Percentiles rank a stretch among this genome's conserved stretches.
Evolutionary conservation across 2,797 vertebrate species (phyloP).

Genomic region (Masticophis lateralis): DNA sequence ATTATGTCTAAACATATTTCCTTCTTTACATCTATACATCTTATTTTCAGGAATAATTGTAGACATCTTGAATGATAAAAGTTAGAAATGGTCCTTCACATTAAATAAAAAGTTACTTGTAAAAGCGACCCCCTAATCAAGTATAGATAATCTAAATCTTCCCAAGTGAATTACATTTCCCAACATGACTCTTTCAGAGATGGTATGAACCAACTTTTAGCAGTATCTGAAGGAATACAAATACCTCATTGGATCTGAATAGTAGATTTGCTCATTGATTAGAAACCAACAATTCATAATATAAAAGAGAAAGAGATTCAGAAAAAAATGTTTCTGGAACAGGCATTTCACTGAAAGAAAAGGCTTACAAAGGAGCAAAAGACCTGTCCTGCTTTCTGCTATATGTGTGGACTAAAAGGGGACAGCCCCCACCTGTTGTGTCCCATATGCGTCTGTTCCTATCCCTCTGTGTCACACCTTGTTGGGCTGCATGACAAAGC

Average conservation of each 20-base stretch:
- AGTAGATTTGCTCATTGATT: neutral
- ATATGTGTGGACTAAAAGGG: neutral
- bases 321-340: neutral
- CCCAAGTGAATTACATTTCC: neutral
- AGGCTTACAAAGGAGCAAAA: neutral
- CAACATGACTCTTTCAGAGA: neutral
- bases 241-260: neutral
- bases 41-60: neutral
- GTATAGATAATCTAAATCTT: neutral
- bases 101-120: neutral
- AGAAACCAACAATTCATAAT: neutral
- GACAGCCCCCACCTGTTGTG: neutral
- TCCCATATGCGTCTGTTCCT: neutral
- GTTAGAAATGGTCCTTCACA: neutral
- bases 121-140: neutral
- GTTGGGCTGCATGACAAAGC: neutral
- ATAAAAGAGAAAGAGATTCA: neutral
- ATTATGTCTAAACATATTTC: conserved; percentile 2
- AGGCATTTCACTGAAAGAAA: neutral
- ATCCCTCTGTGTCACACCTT: neutral
- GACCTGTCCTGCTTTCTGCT: neutral
- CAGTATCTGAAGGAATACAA: neutral
- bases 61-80: neutral
- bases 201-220: neutral
- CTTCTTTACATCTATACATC: neutral